phyloP scores from a whole-genome alignment of 2,113 vertebrate species.

The Dasypus novemcinctus region DNA sequence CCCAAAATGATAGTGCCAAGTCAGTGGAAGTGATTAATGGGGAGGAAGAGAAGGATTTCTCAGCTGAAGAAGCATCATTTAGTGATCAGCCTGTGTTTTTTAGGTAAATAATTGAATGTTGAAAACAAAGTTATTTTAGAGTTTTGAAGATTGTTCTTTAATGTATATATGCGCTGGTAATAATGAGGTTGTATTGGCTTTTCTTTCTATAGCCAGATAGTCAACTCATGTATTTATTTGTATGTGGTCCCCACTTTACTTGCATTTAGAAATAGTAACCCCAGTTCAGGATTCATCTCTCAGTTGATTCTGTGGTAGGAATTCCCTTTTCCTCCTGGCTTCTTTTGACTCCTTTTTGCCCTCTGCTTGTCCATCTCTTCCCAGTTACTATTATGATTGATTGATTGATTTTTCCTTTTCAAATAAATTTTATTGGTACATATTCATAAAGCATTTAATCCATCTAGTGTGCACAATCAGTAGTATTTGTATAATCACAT shows the following conservation, averaged over 20 bases:
- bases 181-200: accelerated
- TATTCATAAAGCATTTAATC: too few species aligned
- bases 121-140: not conserved
- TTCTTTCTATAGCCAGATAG: not conserved
- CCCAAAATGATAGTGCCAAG: constrained; percentile 82
- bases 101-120: constrained; percentile 83
- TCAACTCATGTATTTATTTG: accelerated
- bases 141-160: not conserved
- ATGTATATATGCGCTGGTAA: accelerated
- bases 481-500: too few species aligned
- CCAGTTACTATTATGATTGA: accelerated
- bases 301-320: not conserved
- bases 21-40: constrained; percentile 75
- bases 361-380: not conserved
- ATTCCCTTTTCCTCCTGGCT: not conserved
- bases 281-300: not conserved
- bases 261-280: accelerated
- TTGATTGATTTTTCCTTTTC: not conserved
- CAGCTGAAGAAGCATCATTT: constrained; percentile 81
- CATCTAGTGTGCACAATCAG: too few species aligned
- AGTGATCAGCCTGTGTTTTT: constrained; percentile 97
- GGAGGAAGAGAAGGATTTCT: constrained; percentile 77
- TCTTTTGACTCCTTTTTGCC: not conserved
- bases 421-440: too few species aligned
- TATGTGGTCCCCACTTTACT: not conserved